Base-by-base conservation (phyloP, 2,113 vertebrate genomes). In the Pipra filicauda region DNA sequence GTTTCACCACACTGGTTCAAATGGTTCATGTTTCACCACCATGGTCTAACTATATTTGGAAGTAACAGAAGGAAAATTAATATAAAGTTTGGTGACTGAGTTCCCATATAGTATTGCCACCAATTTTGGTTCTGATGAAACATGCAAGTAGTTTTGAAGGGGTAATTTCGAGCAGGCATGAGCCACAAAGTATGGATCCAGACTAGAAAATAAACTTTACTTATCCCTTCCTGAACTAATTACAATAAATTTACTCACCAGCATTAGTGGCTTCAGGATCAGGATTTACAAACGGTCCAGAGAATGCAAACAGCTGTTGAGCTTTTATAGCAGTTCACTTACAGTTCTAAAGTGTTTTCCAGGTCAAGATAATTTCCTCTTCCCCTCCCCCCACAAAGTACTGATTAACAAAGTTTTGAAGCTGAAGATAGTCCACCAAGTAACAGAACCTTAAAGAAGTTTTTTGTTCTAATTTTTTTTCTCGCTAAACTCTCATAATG, bases 11-110 rank as follows among this genome's bases (percentile, higher is more conserved):
- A 30, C 27, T 43, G 11, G 4, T 51, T 51, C 49, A 51, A 2
- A 14, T 51, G 24, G 49, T 51, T 51, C 49, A 5, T 15, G 14
- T 51, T 26, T 51, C 49, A 51, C 8, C 49, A 27, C 11, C 28
- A 31, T 0, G 5, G 12, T 15, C 28, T 27, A 52, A 10, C 2
- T 15, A 2, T 6, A 76, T 82, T 39, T 26, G 8, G 19, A 75
- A 55, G 6, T 24, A 84, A 46, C 9, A 51, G 4, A 48, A 3
- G 1, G 5, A 27, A 93, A 85, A 55, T 5, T 19, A 39, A 55
- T 27, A 5, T 12, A 8, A 61, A 41, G 24, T 30, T n/a, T 23
- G 19, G 17, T 44, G 33, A 65, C 20, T 4, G 6, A 87, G 8
- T 12, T 79, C 24, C 70, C 31, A 48, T 39, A 12, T 87, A 51